Conservation (phyloP, 1,140 invertebrate species). For the Zelostemma sp. region DNA sequence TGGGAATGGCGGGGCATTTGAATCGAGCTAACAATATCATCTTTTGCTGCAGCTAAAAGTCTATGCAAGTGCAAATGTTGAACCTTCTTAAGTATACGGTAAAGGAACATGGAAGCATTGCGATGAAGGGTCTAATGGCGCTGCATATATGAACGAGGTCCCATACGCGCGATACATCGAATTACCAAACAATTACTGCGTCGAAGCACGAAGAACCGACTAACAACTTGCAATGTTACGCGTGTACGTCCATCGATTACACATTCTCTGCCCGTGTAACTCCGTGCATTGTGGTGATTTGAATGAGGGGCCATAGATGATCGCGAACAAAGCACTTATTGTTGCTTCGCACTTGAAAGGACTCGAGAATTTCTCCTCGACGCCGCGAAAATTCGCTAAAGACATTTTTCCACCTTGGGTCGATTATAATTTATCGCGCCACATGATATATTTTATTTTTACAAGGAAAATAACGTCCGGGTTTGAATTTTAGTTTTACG, state of each 20-base stretch:
- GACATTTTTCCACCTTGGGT: background rate
- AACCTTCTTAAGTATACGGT: background rate
- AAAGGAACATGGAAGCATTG: background rate
- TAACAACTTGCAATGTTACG: background rate
- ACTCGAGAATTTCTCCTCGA: background rate
- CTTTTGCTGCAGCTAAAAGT: too few relatives aligned
- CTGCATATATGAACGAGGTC: background rate
- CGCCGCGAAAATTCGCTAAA: background rate
- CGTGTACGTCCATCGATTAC: background rate
- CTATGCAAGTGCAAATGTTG: too few relatives aligned
- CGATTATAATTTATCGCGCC: too few relatives aligned
- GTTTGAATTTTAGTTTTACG: too few relatives aligned
- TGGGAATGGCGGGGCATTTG: too few relatives aligned
- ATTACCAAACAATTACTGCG: slow-evolving; percentile 2
- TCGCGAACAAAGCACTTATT: background rate
- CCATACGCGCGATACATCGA: background rate
- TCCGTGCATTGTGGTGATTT: background rate
- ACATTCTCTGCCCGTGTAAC: background rate
- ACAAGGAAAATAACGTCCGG: too few relatives aligned
- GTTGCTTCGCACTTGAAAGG: background rate
- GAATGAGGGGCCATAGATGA: background rate
- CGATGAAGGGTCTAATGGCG: background rate
- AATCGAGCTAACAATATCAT: too few relatives aligned
- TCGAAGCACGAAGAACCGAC: slow-evolving; percentile 1
- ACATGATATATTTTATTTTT: too few relatives aligned